These are phyloP conservation scores for Holotrichia oblita DNA, from an alignment of 1,140 invertebrate species.

Conservation along the genomic window DNA sequence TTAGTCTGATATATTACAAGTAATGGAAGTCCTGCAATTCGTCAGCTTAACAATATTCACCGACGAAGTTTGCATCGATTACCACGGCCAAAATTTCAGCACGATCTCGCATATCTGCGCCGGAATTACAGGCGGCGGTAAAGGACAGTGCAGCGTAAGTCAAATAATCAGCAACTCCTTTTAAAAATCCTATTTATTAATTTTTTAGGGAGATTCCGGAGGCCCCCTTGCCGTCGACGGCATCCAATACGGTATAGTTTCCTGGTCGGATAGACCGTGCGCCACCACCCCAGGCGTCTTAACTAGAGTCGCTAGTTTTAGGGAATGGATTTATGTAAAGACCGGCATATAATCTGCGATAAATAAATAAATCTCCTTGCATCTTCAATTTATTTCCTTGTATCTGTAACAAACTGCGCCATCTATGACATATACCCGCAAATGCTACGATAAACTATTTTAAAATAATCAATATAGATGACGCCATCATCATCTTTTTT, in stretches of 20 bases:
- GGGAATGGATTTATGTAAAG: constrained; percentile 61
- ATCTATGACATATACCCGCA: no score
- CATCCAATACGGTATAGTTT: constrained; percentile 62
- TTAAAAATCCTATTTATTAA: background rate
- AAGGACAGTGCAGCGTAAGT: constrained; percentile 61
- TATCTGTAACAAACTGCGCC: no score
- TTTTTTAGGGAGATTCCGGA: constrained; percentile 60
- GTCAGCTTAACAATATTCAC: constrained; percentile 58
- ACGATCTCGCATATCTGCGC: constrained; percentile 58
- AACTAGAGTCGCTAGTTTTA: constrained; percentile 63
- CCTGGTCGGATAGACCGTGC: constrained; percentile 63
- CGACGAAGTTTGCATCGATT: constrained; percentile 56
- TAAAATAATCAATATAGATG: background rate
- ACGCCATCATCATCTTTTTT: no score
- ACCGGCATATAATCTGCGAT: constrained; percentile 39
- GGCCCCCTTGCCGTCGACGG: constrained; percentile 59
- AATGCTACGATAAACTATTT: background rate
- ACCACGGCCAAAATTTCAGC: constrained; percentile 54
- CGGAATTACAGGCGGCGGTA: constrained; percentile 59
- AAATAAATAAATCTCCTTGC: background rate
- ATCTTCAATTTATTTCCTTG: background rate
- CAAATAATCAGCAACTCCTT: no score
- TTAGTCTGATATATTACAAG: constrained; percentile 48
- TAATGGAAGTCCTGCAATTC: constrained; percentile 57
- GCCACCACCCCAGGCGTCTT: constrained; percentile 62